Evolutionary conservation across 2,797 vertebrate genomes (phyloP).

Genomic region (Salarias fasciatus): DNA sequence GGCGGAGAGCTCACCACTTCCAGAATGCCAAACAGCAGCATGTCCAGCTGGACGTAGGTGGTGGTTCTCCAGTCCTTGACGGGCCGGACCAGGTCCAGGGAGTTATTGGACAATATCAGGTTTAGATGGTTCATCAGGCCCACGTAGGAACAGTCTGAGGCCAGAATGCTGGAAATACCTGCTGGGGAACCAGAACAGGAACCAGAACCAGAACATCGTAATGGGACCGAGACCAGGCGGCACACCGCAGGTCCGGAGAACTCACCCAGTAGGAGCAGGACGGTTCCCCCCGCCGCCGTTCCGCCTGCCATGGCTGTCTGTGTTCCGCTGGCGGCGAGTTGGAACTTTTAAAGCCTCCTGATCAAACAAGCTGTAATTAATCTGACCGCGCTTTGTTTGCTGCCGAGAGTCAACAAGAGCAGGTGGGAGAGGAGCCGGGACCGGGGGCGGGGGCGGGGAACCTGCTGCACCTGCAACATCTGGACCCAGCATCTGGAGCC

Average conservation of each 20-base stretch:
- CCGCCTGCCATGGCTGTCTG: too few relatives aligned
- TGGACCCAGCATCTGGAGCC: too few relatives aligned
- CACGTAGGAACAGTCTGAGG: conserved; percentile 65
- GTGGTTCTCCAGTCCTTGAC: conserved; percentile 62
- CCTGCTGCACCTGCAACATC: too few relatives aligned
- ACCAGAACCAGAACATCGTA: background rate
- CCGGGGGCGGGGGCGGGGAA: too few relatives aligned
- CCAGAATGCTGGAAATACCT: conserved; percentile 22
- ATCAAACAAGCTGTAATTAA: accelerated
- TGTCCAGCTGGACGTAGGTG: conserved; percentile 30
- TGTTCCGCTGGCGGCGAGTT: too few relatives aligned
- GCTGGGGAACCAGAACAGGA: conserved; percentile 2
- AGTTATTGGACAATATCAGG: conserved; percentile 19
- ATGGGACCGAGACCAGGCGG: too few relatives aligned
- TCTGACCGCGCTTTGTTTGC: background rate
- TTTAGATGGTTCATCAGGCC: conserved; percentile 61
- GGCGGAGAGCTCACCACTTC: conserved; percentile 64
- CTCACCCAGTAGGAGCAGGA: too few relatives aligned
- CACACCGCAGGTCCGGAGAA: too few relatives aligned
- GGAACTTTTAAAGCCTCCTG: too few relatives aligned
- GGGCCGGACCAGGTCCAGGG: conserved; percentile 48
- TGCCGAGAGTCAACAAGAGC: conserved; percentile 34
- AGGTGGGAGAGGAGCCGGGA: background rate
- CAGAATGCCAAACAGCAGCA: conserved; percentile 65
- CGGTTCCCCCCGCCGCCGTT: too few relatives aligned